Base-by-base conservation (phyloP, 1,140 invertebrate genomes). In the honey bee (Apis mellifera) region DNA sequence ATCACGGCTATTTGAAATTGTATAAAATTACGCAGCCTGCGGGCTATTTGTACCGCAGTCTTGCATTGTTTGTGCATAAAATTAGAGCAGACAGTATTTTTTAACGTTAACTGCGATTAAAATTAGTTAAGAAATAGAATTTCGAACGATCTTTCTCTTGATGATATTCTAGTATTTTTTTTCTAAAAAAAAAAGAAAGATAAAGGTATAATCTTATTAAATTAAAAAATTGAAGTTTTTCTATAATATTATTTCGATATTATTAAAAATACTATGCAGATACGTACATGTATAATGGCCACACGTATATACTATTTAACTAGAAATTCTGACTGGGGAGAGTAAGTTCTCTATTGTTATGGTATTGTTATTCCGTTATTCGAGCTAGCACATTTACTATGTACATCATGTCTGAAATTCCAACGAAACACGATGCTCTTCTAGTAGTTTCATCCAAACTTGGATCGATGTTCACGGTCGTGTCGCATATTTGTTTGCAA, bases 391-490 rank as follows among this genome's bases (percentile, higher is more conserved):
- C 32, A 32, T 42, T 64, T 64, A 15, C 62, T 42, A 42, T 21
- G 26, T 32, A 5, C 21, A 42, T 32, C 9, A 65, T 42, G 19
- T 65, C 64, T 42, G 64, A 42, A 65, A 65, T 65, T 65, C 64
- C 62, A 64, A 64, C 2, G 64, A 65, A 65, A 65, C 64, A 65
- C 32, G 32, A 65, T 65, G 17, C 64, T 65, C 64, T 65, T 42
- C 17, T 17, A 42, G 32, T 19, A 65, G 64, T 65, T 65, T 9
- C 12, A 65, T 42, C 32, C 32, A 42, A 42, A 65, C 32, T 65
- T 65, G 32, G 17, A 42, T 65, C 32, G 64, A 65, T 42, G 26
- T 65, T 65, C 9, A 42, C 21, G 19, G 26, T 65, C 32, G 64
- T 21, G 9, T 64, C 26, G 64, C 64, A 42, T 42, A 42, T 42